Evolutionary conservation across 2,113 vertebrate species (phyloP).

Genomic region (Cyphomyrus plagiostoma): DNA sequence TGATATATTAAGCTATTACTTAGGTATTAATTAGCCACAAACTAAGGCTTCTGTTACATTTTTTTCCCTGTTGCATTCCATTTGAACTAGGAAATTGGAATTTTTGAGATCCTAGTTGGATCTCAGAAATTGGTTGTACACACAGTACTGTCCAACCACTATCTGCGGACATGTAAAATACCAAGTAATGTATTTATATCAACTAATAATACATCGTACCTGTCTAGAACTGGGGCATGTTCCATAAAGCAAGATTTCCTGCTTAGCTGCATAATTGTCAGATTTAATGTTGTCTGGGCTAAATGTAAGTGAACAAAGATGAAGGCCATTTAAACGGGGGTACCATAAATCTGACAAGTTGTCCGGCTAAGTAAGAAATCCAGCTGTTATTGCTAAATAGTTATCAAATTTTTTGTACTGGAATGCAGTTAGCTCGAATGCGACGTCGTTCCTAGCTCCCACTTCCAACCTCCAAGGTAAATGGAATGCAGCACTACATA

Average conservation of each 20-base stretch:
- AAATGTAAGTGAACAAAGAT: no score
- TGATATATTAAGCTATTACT: neutral
- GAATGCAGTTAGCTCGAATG: neutral
- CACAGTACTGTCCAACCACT: neutral
- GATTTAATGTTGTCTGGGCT: no score
- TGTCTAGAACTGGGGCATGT: neutral
- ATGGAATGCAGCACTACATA: no score
- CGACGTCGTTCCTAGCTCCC: neutral
- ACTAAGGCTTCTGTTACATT: neutral
- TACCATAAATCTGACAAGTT: no score
- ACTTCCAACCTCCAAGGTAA: no score
- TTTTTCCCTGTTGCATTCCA: neutral
- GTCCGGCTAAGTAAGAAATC: neutral
- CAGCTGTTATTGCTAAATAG: neutral
- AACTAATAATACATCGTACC: neutral
- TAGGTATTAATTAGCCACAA: neutral
- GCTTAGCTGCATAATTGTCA: no score
- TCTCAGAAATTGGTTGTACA: neutral
- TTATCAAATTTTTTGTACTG: neutral
- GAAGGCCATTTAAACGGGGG: no score
- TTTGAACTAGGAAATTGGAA: neutral
- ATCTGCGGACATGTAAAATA: neutral
- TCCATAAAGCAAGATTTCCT: no score
- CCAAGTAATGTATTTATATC: neutral
- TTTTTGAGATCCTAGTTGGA: neutral